These are phyloP conservation scores for Tiliqua scincoides DNA, from an alignment of 2,113 vertebrate species.

Conservation along the genomic window DNA sequence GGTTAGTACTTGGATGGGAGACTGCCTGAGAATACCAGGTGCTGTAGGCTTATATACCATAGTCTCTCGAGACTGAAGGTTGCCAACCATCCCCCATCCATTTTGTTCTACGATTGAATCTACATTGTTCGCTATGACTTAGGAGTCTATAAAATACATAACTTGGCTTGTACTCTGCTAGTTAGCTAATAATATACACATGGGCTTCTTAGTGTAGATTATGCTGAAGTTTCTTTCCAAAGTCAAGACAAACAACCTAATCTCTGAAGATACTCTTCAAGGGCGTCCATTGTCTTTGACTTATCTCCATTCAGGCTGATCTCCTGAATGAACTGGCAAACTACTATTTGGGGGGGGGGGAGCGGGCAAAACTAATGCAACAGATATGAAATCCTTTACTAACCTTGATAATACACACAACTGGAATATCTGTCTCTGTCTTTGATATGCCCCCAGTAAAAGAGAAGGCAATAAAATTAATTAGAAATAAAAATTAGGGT, in stretches of 20 bases:
- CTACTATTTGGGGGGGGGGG: not conserved
- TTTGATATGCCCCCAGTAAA: conserved; percentile 50
- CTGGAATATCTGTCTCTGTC: conserved; percentile 38
- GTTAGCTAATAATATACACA: conserved; percentile 30
- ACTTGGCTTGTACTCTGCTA: not conserved
- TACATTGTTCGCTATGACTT: conserved; percentile 12
- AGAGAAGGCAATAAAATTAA: conserved; percentile 35
- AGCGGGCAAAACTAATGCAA: not conserved
- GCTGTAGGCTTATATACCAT: too few relatives aligned
- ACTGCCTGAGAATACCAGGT: too few relatives aligned
- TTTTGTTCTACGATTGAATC: conserved; percentile 31
- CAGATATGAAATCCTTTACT: rapidly evolving
- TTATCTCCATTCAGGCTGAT: conserved; percentile 1
- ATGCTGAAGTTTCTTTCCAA: conserved; percentile 35
- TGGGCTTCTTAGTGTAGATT: conserved; percentile 33
- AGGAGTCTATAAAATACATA: conserved; percentile 46
- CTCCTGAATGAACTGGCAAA: not conserved
- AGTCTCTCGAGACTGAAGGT: too few relatives aligned
- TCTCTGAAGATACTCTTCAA: not conserved
- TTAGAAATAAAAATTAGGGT: conserved; percentile 30
- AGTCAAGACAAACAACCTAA: not conserved
- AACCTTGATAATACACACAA: conserved; percentile 33
- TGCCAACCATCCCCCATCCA: too few relatives aligned
- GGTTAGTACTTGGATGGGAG: too few relatives aligned
- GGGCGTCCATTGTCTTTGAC: conserved; percentile 38